Evolutionary conservation across 2,888 invertebrate genomes (phyloP).

Genomic region (Lochmaea capreae): DNA sequence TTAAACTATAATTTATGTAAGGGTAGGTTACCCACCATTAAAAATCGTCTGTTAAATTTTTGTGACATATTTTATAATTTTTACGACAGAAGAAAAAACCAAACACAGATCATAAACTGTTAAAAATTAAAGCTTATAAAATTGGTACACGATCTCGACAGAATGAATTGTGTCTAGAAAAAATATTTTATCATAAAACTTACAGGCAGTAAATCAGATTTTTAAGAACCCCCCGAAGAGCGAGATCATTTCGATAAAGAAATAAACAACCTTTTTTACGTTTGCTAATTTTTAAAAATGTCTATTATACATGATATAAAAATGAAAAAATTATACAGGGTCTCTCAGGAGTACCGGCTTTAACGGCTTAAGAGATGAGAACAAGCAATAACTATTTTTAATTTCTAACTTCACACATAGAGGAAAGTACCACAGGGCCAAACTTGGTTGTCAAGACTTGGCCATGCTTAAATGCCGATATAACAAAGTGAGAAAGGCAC

Average conservation of each 20-base stretch:
- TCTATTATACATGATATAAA: not conserved
- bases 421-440: too few species aligned
- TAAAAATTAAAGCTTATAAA: slow-evolving; percentile 58
- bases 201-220: slow-evolving; percentile 62
- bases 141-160: slow-evolving; percentile 59
- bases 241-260: slow-evolving; percentile 48
- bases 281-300: slow-evolving; percentile 46
- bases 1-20: not conserved
- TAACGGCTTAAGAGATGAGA: too few species aligned
- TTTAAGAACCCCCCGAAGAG: slow-evolving; percentile 44
- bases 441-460: too few species aligned
- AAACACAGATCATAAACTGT: slow-evolving; percentile 25
- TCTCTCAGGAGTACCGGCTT: too few species aligned
- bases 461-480: too few species aligned
- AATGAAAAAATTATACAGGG: too few species aligned
- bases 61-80: slow-evolving; percentile 5
- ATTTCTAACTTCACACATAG: too few species aligned
- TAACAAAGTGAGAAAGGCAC: too few species aligned
- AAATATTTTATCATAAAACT: slow-evolving; percentile 61
- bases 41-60: not conserved
- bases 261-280: slow-evolving; percentile 43
- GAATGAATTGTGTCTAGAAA: slow-evolving; percentile 58
- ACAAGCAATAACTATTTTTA: too few species aligned
- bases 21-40: not conserved
- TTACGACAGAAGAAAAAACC: not conserved